These are phyloP conservation scores for Dunckerocampus dactyliophorus DNA, from an alignment of 2,113 vertebrate species.

Conservation along the genomic window DNA sequence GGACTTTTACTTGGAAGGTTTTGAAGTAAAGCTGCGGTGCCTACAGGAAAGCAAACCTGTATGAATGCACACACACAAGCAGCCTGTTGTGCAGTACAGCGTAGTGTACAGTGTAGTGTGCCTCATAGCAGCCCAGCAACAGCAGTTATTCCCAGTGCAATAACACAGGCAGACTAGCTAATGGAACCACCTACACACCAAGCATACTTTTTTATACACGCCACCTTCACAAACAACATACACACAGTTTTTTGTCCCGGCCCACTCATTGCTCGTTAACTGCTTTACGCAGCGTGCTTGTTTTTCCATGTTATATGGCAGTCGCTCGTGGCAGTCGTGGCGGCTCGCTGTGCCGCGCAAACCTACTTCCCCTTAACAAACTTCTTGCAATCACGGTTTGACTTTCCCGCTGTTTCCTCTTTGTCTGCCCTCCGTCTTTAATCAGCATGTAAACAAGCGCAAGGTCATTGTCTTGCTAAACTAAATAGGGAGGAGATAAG, in stretches of 20 bases:
- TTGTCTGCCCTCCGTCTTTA: constrained; percentile 59
- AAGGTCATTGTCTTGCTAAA: constrained; percentile 73
- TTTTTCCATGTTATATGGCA: constrained; percentile 7
- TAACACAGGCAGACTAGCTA: constrained; percentile 62
- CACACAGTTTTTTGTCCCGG: constrained; percentile 29
- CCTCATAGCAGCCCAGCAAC: constrained; percentile 46
- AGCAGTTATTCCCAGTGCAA: constrained; percentile 57
- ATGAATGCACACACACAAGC: constrained; percentile 10
- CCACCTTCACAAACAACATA: constrained; percentile 48
- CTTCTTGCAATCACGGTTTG: constrained; percentile 63
- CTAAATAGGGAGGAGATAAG: constrained; percentile 65
- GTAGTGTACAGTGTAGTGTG: constrained; percentile 20
- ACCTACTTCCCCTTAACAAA: constrained; percentile 56
- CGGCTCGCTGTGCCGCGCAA: constrained; percentile 2
- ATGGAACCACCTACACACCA: constrained; percentile 61
- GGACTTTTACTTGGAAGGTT: background rate
- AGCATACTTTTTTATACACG: constrained; percentile 47
- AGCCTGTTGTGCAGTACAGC: constrained; percentile 1
- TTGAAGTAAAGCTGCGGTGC: background rate
- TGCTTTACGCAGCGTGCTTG: constrained; percentile 39
- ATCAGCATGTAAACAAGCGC: constrained; percentile 74
- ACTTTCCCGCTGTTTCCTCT: constrained; percentile 56
- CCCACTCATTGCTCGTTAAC: constrained; percentile 59
- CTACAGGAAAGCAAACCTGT: background rate
- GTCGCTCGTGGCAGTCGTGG: background rate